phyloP scores from a whole-genome alignment of 2,888 invertebrate species.

The Thereva nobilitata region DNA sequence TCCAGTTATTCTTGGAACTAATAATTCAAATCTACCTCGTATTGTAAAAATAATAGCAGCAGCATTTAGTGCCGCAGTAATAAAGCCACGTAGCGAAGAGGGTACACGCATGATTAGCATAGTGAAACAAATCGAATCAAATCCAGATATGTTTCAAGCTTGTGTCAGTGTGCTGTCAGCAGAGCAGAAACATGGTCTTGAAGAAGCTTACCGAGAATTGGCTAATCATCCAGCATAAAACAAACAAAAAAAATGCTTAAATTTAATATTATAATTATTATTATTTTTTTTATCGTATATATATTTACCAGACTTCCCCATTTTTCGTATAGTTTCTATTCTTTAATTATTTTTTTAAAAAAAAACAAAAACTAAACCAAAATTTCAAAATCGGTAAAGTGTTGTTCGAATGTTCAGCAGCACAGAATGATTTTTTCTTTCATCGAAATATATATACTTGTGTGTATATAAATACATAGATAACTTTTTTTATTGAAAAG shows the following conservation, averaged over 20 bases:
- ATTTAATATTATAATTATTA: neutral
- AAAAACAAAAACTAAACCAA: no score
- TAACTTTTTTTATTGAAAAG: no score
- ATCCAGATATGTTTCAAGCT: constrained; percentile 78
- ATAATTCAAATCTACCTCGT: constrained; percentile 86
- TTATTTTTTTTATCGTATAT: no score
- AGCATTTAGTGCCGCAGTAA: constrained; percentile 82
- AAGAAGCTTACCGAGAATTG: constrained; percentile 64
- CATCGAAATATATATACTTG: no score
- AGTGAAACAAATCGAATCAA: constrained; percentile 83
- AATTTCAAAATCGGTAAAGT: no score
- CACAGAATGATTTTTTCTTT: no score
- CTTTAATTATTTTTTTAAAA: no score
- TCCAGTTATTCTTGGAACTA: constrained; percentile 80
- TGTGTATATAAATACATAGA: no score
- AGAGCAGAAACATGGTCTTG: constrained; percentile 83
- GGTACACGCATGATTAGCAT: constrained; percentile 81
- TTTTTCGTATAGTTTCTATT: no score
- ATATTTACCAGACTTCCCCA: no score
- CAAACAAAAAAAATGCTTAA: constrained; percentile 6
- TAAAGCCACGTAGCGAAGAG: constrained; percentile 74
- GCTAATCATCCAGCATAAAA: constrained; percentile 47
- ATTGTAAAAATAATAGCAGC: constrained; percentile 89
- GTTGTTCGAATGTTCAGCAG: no score
- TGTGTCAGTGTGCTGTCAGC: constrained; percentile 75